phyloP scores from a whole-genome alignment of 2,888 invertebrate species.

The Lasius platythorax region DNA sequence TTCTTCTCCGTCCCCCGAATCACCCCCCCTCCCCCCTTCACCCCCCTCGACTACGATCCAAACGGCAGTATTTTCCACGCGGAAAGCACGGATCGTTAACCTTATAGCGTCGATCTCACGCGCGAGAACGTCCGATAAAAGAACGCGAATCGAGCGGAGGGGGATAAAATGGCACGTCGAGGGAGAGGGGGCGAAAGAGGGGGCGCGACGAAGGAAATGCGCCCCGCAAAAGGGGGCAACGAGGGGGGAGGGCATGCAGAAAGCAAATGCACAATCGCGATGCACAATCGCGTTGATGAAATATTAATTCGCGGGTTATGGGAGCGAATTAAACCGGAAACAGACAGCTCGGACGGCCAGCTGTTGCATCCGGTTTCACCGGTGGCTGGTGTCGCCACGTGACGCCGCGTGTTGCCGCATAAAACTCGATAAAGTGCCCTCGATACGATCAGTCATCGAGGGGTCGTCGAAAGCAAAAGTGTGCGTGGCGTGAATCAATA shows the following conservation, averaged over 20 bases:
- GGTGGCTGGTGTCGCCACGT: slow-evolving; percentile 57
- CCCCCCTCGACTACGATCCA: slow-evolving; percentile 1
- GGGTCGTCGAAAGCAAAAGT: not conserved
- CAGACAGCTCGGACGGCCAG: slow-evolving; percentile 73
- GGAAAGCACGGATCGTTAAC: slow-evolving; percentile 47
- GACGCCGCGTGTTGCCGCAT: slow-evolving; percentile 59
- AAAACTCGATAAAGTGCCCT: slow-evolving; percentile 63
- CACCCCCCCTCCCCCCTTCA: no score
- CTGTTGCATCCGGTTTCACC: slow-evolving; percentile 82
- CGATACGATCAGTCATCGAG: slow-evolving; percentile 6
- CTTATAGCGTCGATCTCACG: slow-evolving; percentile 44
- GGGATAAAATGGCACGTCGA: slow-evolving; percentile 54
- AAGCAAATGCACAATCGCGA: slow-evolving; percentile 66
- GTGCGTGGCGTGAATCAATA: slow-evolving; percentile 12
- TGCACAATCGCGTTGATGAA: slow-evolving; percentile 69
- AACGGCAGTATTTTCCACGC: slow-evolving; percentile 46
- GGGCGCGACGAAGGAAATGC: slow-evolving; percentile 41
- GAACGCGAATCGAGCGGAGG: slow-evolving; percentile 49
- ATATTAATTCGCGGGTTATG: slow-evolving; percentile 81
- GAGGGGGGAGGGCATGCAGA: slow-evolving; percentile 13
- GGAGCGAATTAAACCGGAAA: slow-evolving; percentile 78
- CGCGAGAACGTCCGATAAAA: slow-evolving; percentile 39
- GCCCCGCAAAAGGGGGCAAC: slow-evolving; percentile 10
- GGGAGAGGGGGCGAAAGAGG: slow-evolving; percentile 51
- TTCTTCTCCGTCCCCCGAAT: slow-evolving; percentile 37